Evolutionary conservation across 2,797 vertebrate genomes (phyloP).

Genomic region (Falco cherrug): DNA sequence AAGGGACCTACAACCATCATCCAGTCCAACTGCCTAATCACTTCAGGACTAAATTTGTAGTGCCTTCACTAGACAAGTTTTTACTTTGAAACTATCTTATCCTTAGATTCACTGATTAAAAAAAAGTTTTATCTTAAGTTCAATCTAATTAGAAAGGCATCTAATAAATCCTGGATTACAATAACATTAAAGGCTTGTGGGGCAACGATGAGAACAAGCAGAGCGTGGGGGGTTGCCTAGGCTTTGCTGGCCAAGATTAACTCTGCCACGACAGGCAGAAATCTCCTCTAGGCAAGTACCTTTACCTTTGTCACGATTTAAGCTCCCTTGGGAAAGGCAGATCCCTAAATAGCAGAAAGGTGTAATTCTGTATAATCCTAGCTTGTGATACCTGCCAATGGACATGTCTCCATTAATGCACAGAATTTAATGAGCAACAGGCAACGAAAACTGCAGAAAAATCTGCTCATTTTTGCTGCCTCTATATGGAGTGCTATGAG

Average conservation of each 20-base stretch:
- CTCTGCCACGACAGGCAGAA: background rate
- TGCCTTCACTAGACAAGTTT: background rate
- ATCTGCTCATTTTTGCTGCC: background rate
- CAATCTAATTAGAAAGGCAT: background rate
- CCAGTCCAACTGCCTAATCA: background rate
- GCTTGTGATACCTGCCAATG: background rate
- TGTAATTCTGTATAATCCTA: background rate
- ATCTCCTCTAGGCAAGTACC: background rate
- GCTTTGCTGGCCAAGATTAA: background rate
- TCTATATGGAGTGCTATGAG: background rate
- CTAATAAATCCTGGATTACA: background rate
- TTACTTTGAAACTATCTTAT: background rate
- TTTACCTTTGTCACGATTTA: background rate
- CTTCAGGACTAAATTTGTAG: background rate
- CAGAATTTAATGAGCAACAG: background rate
- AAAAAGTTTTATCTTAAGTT: background rate
- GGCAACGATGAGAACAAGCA: background rate
- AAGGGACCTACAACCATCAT: background rate
- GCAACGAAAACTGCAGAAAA: background rate
- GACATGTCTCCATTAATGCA: background rate
- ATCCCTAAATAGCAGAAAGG: background rate
- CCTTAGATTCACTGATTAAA: background rate
- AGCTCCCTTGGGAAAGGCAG: background rate
- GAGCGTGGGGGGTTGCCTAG: rapidly evolving
- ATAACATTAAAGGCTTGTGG: background rate